Base-by-base conservation (phyloP, 1,140 invertebrate genomes). In the Matsumurasca onukii region DNA sequence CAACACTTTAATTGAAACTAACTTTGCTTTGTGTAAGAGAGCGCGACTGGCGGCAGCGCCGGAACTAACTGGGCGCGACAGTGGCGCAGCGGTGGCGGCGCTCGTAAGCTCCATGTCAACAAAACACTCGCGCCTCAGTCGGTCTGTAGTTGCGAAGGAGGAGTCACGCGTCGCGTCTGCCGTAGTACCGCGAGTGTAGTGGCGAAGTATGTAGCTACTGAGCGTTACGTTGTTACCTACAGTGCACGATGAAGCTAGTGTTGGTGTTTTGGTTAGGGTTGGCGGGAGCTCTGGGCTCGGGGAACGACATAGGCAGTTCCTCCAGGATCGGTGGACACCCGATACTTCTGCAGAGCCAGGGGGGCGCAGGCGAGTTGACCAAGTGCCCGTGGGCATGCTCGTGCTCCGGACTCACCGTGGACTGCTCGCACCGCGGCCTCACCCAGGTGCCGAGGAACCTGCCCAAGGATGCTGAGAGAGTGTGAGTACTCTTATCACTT, bases 371-470 rank as follows among this genome's bases (percentile, higher is more conserved):
- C 15, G 69, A 71, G 29, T 68, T 78, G 13, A 76, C 77, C 61
- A 80, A 80, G 45, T 95, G 93, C 80, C 92, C 93, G 3, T 87
- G 86, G 81, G 86, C 88, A 20, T 95, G 93, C 80, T 83, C 86
- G 72, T 95, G 93, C 78, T 84, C 85, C 66, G 88, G 88, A 66
- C 82, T 88, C 61, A 88, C 88, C 55, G 87, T 93, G 29, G 90
- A 95, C 77, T 95, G 93, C 78, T 89, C 91, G 48, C 88, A 91
- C 76, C 84, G 91, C 25, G 89, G 86, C 55, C 82, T 95, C 39
- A 86, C 87, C n/a, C 86, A 89, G 76, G 88, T 93, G 29, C 92
- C 93, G 0, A 84, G 86, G 70, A 86, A 88, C 75, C 82, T 95
- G 74, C 90, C 91, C 13, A 76, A 82, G 31, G 86, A 91, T 75